Evolutionary conservation across 2,113 vertebrate species (phyloP), one percentile per base, ranked within the genome.

Genomic region (Cephalopholis sonnerati): DNA sequence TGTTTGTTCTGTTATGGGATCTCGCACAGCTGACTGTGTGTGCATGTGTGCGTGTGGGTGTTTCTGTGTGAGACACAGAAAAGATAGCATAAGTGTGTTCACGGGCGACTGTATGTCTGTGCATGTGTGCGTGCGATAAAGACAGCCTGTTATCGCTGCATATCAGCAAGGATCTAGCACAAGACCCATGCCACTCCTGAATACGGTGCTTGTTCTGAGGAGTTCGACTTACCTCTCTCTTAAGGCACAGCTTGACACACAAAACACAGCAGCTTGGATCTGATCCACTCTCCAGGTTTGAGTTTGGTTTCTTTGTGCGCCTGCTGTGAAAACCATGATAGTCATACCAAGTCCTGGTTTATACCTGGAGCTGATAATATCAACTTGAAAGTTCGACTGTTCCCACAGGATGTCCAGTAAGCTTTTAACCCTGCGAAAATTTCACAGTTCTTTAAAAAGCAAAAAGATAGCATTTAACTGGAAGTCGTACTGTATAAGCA

Each of bases 1-100:
- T 81, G 86, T 92, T 87, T 76, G 69, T 74, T 90, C 89, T 69
- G 87, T 89, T 79, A 92, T 59, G 59, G 48, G 83, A 87, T 92
- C 82, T 87, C 59, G 65, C 50, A 61, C 73, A 83, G 81, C 72
- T 83, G 74, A 75, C 79, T n/a, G 4, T 46, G 58, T 73, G 65
- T 64, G 11, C 29, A 73, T 41, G 29, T 22, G 29, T 39, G 18
- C 64, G 53, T 25, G 71, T 69, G 32, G 25, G 74, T 70, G 32
- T 81, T 80, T 84, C 74, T 73, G 67, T 48, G 16, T 66, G 39
- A 41, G n/a, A 57, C 66, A 61, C 24, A 41, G 46, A 82, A 36
- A 46, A 80, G 55, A 80, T 53, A 75, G 57, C 29, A 41, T 18
- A 74, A 53, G 36, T 78, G 27, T n/a, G 61, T 54, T 11, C 24